Evolutionary conservation across 1,140 invertebrate genomes (phyloP).

Genomic region (Aphaenogaster floridana): DNA sequence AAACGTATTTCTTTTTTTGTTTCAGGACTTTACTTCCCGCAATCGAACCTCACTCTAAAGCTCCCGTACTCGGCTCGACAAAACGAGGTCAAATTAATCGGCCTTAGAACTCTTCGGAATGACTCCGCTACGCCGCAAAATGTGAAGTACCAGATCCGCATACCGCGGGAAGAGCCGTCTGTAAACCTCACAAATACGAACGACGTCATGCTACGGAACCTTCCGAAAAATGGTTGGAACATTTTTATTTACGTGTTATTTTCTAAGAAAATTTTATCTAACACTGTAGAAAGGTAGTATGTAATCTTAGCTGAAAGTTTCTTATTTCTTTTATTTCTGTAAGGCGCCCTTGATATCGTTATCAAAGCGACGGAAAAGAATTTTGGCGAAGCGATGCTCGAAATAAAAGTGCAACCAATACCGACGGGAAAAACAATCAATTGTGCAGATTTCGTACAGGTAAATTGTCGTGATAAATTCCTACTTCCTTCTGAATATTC

Average conservation of each 20-base stretch:
- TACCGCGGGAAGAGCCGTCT: slow-evolving; percentile 64
- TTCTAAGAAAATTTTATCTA: neutral
- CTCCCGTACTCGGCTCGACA: slow-evolving; percentile 77
- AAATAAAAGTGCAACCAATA: slow-evolving; percentile 79
- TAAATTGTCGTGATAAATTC: slow-evolving; percentile 65
- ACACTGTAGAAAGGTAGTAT: neutral
- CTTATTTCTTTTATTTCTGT: slow-evolving; percentile 2
- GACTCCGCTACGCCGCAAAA: slow-evolving; percentile 74
- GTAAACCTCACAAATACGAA: slow-evolving; percentile 68
- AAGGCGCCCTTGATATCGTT: slow-evolving; percentile 68
- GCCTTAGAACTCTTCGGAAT: slow-evolving; percentile 79
- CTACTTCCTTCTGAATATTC: neutral
- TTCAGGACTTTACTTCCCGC: slow-evolving; percentile 85
- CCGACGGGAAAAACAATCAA: slow-evolving; percentile 72
- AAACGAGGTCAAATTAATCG: slow-evolving; percentile 76
- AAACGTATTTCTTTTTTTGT: slow-evolving; percentile 56
- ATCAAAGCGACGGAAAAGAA: slow-evolving; percentile 76
- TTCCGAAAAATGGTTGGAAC: slow-evolving; percentile 75
- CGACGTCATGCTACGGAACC: slow-evolving; percentile 69
- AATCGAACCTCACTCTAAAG: slow-evolving; percentile 81
- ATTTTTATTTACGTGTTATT: neutral
- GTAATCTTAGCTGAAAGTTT: neutral
- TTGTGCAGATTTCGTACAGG: slow-evolving; percentile 82
- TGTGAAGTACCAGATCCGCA: slow-evolving; percentile 76
- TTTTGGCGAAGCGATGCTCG: slow-evolving; percentile 76